Percentiles rank a stretch among this genome's conserved stretches.
phyloP scores from a whole-genome alignment of 2,797 vertebrate species.

The Acipenser transmontanus region DNA sequence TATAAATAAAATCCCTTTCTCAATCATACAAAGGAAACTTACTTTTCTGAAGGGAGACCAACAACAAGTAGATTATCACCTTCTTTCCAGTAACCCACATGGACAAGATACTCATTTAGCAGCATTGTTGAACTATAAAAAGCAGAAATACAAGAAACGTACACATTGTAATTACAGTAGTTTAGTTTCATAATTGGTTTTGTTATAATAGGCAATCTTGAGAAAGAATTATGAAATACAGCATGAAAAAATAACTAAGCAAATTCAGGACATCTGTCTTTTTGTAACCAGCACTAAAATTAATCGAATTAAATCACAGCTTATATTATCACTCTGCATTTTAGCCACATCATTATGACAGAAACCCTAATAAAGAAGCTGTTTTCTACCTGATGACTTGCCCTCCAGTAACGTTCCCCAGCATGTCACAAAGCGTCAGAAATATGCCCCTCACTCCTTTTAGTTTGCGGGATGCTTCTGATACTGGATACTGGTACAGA shows the following conservation, averaged over 20 bases:
- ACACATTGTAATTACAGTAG: no score
- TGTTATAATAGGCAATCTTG: no score
- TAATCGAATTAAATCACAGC: no score
- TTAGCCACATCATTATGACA: not conserved
- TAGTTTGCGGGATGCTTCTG: slow-evolving; percentile 79
- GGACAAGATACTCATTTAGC: slow-evolving; percentile 76
- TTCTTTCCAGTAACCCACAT: slow-evolving; percentile 93
- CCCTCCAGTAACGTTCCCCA: slow-evolving; percentile 85
- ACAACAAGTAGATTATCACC: slow-evolving; percentile 78
- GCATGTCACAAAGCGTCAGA: slow-evolving; percentile 89
- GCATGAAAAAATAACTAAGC: no score
- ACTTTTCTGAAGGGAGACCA: slow-evolving; percentile 87
- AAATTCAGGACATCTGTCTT: no score
- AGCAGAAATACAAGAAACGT: slow-evolving; percentile 3
- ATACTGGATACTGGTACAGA: slow-evolving; percentile 83
- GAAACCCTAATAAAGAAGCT: not conserved
- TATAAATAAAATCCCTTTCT: no score
- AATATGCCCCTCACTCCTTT: slow-evolving; percentile 90
- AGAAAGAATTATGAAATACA: no score
- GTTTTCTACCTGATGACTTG: slow-evolving; percentile 75
- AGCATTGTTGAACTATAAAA: slow-evolving; percentile 78
- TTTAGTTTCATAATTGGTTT: no score
- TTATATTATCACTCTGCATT: no score
- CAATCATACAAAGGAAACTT: slow-evolving; percentile 21
- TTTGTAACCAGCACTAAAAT: no score